Percentiles rank a stretch among this genome's conserved stretches.
phyloP scores from a whole-genome alignment of 2,113 vertebrate species.

The Girardinichthys multiradiatus region DNA sequence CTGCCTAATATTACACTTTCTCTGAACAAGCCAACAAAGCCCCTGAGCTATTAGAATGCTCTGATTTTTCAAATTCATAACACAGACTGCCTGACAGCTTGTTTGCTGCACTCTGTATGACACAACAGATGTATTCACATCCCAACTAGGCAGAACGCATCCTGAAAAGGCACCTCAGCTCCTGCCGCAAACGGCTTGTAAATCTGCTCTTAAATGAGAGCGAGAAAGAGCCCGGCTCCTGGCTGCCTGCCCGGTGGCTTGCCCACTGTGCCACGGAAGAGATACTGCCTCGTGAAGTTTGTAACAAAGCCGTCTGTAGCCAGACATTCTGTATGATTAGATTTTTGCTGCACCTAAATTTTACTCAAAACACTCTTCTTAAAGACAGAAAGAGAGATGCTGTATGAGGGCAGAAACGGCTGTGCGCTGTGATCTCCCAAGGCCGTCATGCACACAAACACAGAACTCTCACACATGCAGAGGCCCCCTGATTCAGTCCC shows the following conservation, averaged over 20 bases:
- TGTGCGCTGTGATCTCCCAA: slow-evolving; percentile 58
- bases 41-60: slow-evolving; percentile 52
- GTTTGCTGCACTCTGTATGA: slow-evolving; percentile 58
- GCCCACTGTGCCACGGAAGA: slow-evolving; percentile 64
- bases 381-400: slow-evolving; percentile 19
- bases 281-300: slow-evolving; percentile 67
- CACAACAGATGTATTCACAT: slow-evolving; percentile 64
- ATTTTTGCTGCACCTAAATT: slow-evolving; percentile 30
- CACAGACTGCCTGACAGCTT: slow-evolving; percentile 52
- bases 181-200: slow-evolving; percentile 64
- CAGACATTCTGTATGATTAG: slow-evolving; percentile 53
- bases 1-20: neutral
- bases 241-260: slow-evolving; percentile 40
- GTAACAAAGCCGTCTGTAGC: slow-evolving; percentile 26
- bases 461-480: slow-evolving; percentile 39
- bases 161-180: slow-evolving; percentile 56
- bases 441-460: slow-evolving; percentile 56
- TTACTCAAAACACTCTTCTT: slow-evolving; percentile 22
- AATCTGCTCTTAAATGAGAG: slow-evolving; percentile 73
- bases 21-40: slow-evolving; percentile 52
- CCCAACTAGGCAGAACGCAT: slow-evolving; percentile 39
- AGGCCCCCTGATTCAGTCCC: slow-evolving; percentile 60
- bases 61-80: slow-evolving; percentile 58
- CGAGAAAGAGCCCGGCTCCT: slow-evolving; percentile 55
- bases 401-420: slow-evolving; percentile 43